Evolutionary conservation across 2,888 invertebrate genomes (phyloP), one percentile per base, ranked within the genome.

Genomic region (Cotesia congregata): DNA sequence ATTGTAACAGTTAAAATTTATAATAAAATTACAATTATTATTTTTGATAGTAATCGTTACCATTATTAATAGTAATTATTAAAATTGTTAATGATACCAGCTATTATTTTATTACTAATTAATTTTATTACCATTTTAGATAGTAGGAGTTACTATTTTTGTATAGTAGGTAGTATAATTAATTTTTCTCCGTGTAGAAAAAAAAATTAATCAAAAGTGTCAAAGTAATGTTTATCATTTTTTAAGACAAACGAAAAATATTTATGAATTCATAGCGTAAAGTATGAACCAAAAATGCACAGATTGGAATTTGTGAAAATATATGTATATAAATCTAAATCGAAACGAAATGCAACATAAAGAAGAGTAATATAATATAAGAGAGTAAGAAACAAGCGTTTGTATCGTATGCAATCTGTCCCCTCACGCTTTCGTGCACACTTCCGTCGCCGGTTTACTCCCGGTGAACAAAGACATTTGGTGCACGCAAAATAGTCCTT

Each of bases 381-480:
- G n/a, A 17, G 39, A 71, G n/a, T n/a, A 71, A 71, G 39, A 61
- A 61, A n/a, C 7, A 30, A 39, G 61, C n/a, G 71, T 71, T 17
- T 71, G 61, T 71, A 71, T 71, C 62, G 61, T 71, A 38, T 71
- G 71, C 71, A 71, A 71, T 71, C 71, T 71, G 71, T 71, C 62
- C 71, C 71, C 40, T 71, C 59, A 71, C 71, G 68, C 71, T 60
- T 61, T 60, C 71, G 61, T 61, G 61, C 61, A 61, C 71, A 71
- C 61, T 62, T 71, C 71, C 71, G 71, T 71, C 61, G 39, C 39
- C 71, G 41, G 68, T 50, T 68, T 68, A 68, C 41, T 59, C 50
- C 50, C 59, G 38, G 60, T n/a, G 67, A 65, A 73, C 65, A 73
- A 67, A 73, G 73, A 73, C 73, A 67, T 73, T 73, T 67, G 73